phyloP scores from a whole-genome alignment of 2,113 vertebrate species.

The Chitala chitala region DNA sequence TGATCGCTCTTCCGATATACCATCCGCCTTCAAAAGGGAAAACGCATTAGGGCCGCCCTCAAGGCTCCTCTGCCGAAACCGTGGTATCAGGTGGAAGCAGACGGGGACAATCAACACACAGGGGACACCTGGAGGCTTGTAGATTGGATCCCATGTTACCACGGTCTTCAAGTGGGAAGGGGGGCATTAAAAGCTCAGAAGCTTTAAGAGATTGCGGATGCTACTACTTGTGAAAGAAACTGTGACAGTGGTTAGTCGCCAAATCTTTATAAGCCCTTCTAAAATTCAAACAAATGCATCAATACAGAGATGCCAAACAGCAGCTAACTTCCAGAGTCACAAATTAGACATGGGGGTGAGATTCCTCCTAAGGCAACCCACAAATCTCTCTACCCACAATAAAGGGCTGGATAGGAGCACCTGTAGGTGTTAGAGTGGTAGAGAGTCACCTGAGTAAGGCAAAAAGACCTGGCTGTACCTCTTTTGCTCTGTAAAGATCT shows the following conservation, averaged over 20 bases:
- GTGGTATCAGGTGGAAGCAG: not conserved
- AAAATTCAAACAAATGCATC: not conserved
- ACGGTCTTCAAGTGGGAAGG: conserved; percentile 16
- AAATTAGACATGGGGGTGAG: not conserved
- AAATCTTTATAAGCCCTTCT: conserved; percentile 21
- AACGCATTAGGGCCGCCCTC: conserved; percentile 31
- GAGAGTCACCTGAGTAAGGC: not conserved
- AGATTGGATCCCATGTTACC: not conserved
- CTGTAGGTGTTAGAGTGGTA: not conserved
- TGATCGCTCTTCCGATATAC: not conserved
- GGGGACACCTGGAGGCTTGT: not conserved
- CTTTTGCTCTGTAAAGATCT: conserved; percentile 20
- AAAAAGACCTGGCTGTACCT: not conserved
- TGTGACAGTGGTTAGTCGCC: conserved; percentile 16
- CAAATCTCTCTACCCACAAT: conserved; percentile 26
- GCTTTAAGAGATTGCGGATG: conserved; percentile 18
- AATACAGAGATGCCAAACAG: not conserved
- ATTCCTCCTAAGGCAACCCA: not conserved
- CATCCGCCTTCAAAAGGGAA: not conserved
- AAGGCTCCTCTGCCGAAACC: conserved; percentile 24
- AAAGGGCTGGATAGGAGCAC: not conserved
- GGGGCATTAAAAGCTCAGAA: conserved; percentile 33
- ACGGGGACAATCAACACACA: not conserved
- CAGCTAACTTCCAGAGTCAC: not conserved
- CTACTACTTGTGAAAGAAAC: conserved; percentile 25